Conservation (phyloP, 2,888 invertebrate species). For the Troides aeacus region DNA sequence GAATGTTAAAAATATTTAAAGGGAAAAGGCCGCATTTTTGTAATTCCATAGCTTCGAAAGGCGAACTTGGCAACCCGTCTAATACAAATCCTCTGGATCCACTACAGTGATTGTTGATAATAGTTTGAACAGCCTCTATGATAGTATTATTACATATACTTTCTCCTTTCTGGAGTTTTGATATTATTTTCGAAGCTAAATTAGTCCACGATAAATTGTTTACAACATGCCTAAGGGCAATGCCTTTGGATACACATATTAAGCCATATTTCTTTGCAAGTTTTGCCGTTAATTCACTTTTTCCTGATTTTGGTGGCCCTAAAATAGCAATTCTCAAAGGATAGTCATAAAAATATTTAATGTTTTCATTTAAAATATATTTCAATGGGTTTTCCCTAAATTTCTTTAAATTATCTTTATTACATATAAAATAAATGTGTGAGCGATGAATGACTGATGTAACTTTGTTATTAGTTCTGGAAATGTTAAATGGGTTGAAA, state of each 20-base stretch:
- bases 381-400: conserved; percentile 80
- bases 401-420: conserved; percentile 63
- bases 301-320: conserved; percentile 83
- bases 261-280: conserved; percentile 77
- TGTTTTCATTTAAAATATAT: conserved; percentile 66
- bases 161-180: conserved; percentile 62
- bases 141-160: conserved; percentile 65
- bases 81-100: conserved; percentile 80
- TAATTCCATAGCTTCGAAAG: conserved; percentile 73
- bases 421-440: conserved; percentile 81
- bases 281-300: conserved; percentile 77
- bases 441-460: conserved; percentile 80
- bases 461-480: conserved; percentile 60
- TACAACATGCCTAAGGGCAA: conserved; percentile 72
- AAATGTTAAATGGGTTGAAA: conserved; percentile 70
- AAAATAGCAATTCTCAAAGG: conserved; percentile 79
- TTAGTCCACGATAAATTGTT: conserved; percentile 74
- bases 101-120: conserved; percentile 67
- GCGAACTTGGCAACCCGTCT: conserved; percentile 81
- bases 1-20: conserved; percentile 77
- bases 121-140: conserved; percentile 75
- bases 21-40: conserved; percentile 78
- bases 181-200: conserved; percentile 64
- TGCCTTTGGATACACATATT: conserved; percentile 76
- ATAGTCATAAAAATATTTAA: conserved; percentile 66